These are phyloP conservation scores for Anolis carolinensis DNA, from an alignment of 2,113 vertebrate species.

Conservation along the genomic window DNA sequence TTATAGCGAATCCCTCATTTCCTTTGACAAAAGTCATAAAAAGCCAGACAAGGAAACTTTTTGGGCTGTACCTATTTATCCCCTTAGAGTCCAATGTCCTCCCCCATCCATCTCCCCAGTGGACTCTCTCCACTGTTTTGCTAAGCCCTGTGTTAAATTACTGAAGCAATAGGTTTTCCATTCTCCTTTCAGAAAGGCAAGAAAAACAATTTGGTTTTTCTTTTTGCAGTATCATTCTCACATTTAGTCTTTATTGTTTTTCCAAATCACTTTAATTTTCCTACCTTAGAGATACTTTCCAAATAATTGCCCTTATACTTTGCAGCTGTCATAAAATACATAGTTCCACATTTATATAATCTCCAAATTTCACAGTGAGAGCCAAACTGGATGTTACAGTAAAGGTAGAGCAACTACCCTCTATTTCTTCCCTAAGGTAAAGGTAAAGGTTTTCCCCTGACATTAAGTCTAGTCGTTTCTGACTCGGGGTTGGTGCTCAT, in stretches of 20 bases:
- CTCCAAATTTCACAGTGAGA: not conserved
- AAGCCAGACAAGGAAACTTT: not conserved
- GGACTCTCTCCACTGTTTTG: not conserved
- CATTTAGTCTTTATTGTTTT: not conserved
- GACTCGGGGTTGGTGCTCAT: too few species aligned
- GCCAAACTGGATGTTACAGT: not conserved
- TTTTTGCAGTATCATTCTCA: not conserved
- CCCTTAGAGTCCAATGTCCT: not conserved
- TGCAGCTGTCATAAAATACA: not conserved
- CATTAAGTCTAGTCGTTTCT: too few species aligned
- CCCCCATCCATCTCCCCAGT: not conserved
- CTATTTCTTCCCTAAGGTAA: too few species aligned
- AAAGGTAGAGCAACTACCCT: not conserved
- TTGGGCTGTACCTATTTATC: not conserved
- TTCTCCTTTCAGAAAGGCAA: not conserved
- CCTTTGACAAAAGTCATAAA: constrained; percentile 18
- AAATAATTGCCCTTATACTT: not conserved
- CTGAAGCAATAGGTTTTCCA: not conserved
- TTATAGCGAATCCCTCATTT: constrained; percentile 3
- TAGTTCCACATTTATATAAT: not conserved
- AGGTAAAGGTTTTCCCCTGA: too few species aligned
- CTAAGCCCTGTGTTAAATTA: constrained; percentile 2
- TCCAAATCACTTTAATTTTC: not conserved
- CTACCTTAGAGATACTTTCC: not conserved
- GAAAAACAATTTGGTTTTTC: not conserved